Evolutionary conservation across 2,888 invertebrate species (phyloP).

Genomic region (Amphipyra tragopoginis): DNA sequence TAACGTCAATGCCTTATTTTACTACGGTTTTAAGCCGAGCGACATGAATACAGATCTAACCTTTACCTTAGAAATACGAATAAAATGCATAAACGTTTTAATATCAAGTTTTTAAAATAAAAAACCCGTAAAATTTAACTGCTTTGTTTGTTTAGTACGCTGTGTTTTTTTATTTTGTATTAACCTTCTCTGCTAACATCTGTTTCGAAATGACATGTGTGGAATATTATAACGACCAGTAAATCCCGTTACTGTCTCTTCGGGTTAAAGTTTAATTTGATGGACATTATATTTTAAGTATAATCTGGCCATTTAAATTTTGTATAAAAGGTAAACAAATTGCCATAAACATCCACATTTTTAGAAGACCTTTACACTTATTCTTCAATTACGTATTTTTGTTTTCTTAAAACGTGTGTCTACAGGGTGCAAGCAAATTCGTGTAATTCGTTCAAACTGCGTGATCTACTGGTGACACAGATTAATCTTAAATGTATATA

Average conservation of each 20-base stretch:
- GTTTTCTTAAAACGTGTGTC: too few species aligned
- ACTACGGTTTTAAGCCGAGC: slow-evolving; percentile 21
- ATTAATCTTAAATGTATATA: too few species aligned
- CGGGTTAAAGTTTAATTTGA: slow-evolving; percentile 47
- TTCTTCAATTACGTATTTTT: too few species aligned
- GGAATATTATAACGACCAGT: slow-evolving; percentile 30
- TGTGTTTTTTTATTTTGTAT: slow-evolving; percentile 40
- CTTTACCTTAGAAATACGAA: slow-evolving; percentile 26
- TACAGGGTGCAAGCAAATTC: too few species aligned
- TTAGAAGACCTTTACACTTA: too few species aligned
- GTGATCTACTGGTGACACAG: too few species aligned
- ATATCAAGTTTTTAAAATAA: slow-evolving; percentile 20
- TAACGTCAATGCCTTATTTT: slow-evolving; percentile 37
- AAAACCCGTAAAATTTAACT: slow-evolving; percentile 29
- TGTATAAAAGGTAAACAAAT: too few species aligned
- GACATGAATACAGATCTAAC: slow-evolving; percentile 29
- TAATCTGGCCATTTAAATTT: too few species aligned
- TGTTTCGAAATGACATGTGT: slow-evolving; percentile 43
- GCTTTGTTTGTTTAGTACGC: slow-evolving; percentile 14
- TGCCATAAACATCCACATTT: too few species aligned
- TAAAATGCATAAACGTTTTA: slow-evolving; percentile 23
- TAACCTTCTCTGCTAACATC: slow-evolving; percentile 49
- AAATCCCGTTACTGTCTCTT: slow-evolving; percentile 47
- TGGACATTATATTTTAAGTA: slow-evolving; percentile 11
- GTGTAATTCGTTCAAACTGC: too few species aligned